Evolutionary conservation across 2,797 vertebrate genomes (phyloP), one percentile per base, ranked within the genome.

Genomic region (Crax fasciolata): DNA sequence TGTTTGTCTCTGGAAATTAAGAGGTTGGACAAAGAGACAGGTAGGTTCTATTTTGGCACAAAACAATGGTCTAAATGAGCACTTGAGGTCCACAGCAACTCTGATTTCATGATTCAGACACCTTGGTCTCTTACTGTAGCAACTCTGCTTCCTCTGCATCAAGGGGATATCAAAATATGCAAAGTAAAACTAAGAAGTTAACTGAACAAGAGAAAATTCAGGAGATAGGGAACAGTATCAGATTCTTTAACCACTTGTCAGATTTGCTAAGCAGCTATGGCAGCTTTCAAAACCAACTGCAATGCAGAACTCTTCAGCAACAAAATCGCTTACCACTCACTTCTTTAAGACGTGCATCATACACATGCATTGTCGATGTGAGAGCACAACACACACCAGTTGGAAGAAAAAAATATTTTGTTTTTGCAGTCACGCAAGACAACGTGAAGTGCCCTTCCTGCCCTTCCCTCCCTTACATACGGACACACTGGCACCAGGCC

Each of bases 401-500:
- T 61, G 61, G 66, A 73, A 32, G 23, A 10, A 16, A 71, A 25
- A 43, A 51, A 27, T 3, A 17, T 9, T 3, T 48, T 35, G 20
- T 13, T 16, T 66, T 27, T 20, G 52, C 12, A 43, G 48, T 55
- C 25, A 27, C 30, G 13, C 20, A 20, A 67, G 10, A 48, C 17
- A 24, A 30, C 4, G 5, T 10, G 10, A 70, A 38, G 18, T 48
- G 46, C 43, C 27, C 23, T 41, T 28, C 57, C 39, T 48, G 46
- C 43, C 27, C 23, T 41, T 24, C 57, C 39, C 57, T 70, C 49
- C 70, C 21, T 71, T 21, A 38, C 44, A 23, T 23, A 27, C 0
- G 0, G 10, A 7, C 27, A 24, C 23, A 11, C 13, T 16, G 13
- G 13, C 44, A 71, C 5, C 1, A 3, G 43, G 39, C 71, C 52